Percentiles rank a stretch among this genome's conserved stretches.
These are phyloP conservation scores for Lepidocyrtinus sp. DNA, from an alignment of 2,888 invertebrate species.

Conservation along the genomic window DNA sequence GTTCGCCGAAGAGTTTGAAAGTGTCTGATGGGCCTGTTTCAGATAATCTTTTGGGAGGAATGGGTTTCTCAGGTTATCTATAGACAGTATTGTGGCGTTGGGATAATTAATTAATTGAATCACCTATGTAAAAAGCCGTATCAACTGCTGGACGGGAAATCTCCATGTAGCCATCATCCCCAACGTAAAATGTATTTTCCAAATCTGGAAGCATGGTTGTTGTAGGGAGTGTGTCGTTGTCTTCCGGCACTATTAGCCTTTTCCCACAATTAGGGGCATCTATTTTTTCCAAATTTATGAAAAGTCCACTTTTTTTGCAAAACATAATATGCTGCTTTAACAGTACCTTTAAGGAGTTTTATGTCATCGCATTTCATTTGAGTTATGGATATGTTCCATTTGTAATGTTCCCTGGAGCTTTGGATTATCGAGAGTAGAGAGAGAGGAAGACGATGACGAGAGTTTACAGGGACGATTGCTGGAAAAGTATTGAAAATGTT, in stretches of 20 bases:
- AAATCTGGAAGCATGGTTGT: conserved; percentile 43
- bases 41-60: conserved; percentile 66
- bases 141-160: conserved; percentile 55
- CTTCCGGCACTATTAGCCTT: conserved; percentile 37
- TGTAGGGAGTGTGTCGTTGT: conserved; percentile 24
- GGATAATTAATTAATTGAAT: no score
- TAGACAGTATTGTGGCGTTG: no score
- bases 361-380: conserved; percentile 71
- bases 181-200: conserved; percentile 37
- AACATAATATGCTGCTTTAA: no score
- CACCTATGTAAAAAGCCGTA: conserved; percentile 69
- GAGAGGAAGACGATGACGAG: conserved; percentile 71
- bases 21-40: conserved; percentile 66
- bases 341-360: conserved; percentile 56
- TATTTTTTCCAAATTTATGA: no score
- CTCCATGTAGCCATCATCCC: conserved; percentile 45
- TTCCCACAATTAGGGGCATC: conserved; percentile 67
- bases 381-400: conserved; percentile 72
- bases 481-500: no score
- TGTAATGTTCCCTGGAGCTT: conserved; percentile 71
- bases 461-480: conserved; percentile 72
- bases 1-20: conserved; percentile 62
- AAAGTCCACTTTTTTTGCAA: no score
- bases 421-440: conserved; percentile 72
- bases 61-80: no score